Evolutionary conservation across 2,113 vertebrate genomes (phyloP).

Genomic region (Caloenas nicobarica): DNA sequence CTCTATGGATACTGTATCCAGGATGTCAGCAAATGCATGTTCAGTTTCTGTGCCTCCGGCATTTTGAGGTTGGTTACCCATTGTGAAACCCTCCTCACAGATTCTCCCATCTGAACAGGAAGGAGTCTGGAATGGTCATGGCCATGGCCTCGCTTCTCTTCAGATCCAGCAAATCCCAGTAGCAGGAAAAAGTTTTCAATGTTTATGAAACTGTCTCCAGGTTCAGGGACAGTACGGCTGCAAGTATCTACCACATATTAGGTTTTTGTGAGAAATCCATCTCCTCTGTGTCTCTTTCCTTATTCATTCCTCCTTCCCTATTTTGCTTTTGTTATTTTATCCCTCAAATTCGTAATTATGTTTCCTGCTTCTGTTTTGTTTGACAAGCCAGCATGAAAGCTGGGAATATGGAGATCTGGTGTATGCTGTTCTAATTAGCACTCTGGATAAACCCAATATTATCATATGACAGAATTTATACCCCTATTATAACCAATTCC

Average conservation of each 20-base stretch:
- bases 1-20: background rate
- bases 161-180: background rate
- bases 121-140: background rate
- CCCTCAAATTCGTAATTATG: background rate
- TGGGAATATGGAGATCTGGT: background rate
- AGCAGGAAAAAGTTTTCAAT: background rate
- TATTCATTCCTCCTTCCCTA: background rate
- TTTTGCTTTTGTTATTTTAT: slow-evolving; percentile 6
- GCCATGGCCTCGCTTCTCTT: background rate
- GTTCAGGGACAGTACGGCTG: background rate
- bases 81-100: background rate
- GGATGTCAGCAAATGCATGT: background rate
- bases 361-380: background rate
- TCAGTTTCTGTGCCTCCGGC: background rate
- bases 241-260: background rate
- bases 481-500: background rate
- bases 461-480: background rate
- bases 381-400: background rate
- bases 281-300: background rate
- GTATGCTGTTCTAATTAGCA: slow-evolving; percentile 4
- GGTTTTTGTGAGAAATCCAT: background rate
- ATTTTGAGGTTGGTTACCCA: background rate
- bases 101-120: background rate
- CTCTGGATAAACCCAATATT: background rate
- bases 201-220: background rate